Base-by-base conservation (phyloP, 2,888 invertebrate genomes). In the Aspidapion aeneum region DNA sequence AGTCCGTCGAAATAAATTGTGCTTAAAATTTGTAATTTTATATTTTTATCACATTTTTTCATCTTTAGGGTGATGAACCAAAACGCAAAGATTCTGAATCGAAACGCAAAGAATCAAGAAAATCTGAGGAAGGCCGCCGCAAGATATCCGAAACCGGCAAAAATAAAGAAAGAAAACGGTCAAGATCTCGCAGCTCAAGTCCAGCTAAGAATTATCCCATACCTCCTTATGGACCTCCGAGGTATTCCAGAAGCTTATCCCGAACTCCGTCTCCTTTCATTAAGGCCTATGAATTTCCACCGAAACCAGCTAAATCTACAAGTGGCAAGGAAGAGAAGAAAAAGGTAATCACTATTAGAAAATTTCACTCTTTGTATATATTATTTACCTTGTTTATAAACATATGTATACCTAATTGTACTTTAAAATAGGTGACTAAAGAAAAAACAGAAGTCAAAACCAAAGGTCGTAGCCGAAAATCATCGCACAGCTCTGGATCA, bases 181-280 rank as follows among this genome's bases (percentile, higher is more conserved):
- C 76, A 16, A 79, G 77, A 67, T 77, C 79, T 16, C 73, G 78
- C 58, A 80, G 80, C 66, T 66, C 74, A 62, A 79, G 79, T 68
- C 76, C 76, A 1, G 74, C 74, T 61, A 72, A 74, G 57, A 72
- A 67, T 49, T 68, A 73, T 63, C 74, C 76, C n/a, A 77, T 79
- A 55, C 79, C 79, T n/a, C 78, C 79, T 1, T 74, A 78, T 59
- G 79, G 79, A 21, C 80, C 78, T 18, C 78, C 79, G 7, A 70
- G 89, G 75, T 90, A 87, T 77, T 90, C 89, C 19, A 85, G 86
- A 76, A 93, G 92, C 74, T 82, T 92, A 54, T 93, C 93, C n/a
- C 85, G 93, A 67, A 93, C 93, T 0, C 93, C 93, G 16, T 93
- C 93, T 17, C 93, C 93, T 54, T 93, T 93, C 79, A 87, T 92